These are phyloP conservation scores for Geotrypetes seraphini DNA, from an alignment of 2,797 vertebrate genomes.

Conservation along the genomic window DNA sequence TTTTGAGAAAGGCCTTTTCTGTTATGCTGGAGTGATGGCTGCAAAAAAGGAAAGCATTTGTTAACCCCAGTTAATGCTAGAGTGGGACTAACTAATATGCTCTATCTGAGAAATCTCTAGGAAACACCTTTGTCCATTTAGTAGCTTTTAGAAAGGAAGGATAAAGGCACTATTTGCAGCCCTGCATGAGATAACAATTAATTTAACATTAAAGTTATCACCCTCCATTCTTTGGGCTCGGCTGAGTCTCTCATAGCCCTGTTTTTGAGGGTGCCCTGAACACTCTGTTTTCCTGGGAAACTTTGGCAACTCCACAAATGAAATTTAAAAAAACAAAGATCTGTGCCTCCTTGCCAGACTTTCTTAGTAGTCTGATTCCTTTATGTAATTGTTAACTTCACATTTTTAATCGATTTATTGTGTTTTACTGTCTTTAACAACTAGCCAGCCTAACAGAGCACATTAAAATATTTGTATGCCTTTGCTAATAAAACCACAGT, in stretches of 20 bases:
- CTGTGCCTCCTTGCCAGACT: too few species aligned
- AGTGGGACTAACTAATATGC: slow-evolving; percentile 9
- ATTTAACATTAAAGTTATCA: slow-evolving; percentile 35
- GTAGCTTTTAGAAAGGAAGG: slow-evolving; percentile 15
- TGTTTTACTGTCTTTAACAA: too few species aligned
- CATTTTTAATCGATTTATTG: too few species aligned
- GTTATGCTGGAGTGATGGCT: too few species aligned
- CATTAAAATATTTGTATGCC: background rate
- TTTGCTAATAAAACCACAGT: too few species aligned
- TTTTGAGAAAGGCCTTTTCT: too few species aligned
- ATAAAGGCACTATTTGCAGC: slow-evolving; percentile 21
- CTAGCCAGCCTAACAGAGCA: slow-evolving; percentile 4
- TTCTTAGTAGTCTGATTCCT: too few species aligned
- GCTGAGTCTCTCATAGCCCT: slow-evolving; percentile 31
- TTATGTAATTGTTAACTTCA: too few species aligned
- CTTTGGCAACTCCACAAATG: slow-evolving; percentile 42
- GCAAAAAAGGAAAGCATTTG: slow-evolving; percentile 20
- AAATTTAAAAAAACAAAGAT: too few species aligned
- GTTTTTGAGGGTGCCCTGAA: slow-evolving; percentile 30
- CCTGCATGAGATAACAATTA: slow-evolving; percentile 29
- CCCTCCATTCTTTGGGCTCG: too few species aligned
- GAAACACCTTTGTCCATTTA: slow-evolving; percentile 24
- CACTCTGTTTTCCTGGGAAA: slow-evolving; percentile 25
- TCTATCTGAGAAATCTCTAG: slow-evolving; percentile 8
- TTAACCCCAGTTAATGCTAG: too few species aligned